Conservation (phyloP, 2,113 vertebrate genomes). For the Scomber colias region DNA sequence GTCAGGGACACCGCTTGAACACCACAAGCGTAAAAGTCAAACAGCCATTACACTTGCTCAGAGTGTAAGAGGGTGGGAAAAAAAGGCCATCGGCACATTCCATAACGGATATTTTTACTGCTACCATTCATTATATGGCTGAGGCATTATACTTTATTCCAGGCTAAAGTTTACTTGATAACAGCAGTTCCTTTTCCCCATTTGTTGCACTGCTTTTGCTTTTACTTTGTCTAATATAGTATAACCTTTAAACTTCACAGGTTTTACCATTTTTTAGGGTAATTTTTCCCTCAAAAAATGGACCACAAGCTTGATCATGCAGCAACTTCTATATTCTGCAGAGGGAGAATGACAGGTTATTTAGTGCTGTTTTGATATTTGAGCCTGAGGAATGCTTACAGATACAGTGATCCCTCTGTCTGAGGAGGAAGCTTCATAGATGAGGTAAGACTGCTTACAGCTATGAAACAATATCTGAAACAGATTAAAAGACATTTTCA, state of each 20-base stretch:
- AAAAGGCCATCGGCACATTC: constrained; percentile 57
- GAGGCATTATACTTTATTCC: background rate
- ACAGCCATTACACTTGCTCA: constrained; percentile 65
- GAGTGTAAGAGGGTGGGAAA: constrained; percentile 10
- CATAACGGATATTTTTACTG: constrained; percentile 60
- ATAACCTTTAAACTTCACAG: constrained; percentile 15
- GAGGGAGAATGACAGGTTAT: constrained; percentile 77
- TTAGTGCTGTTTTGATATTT: constrained; percentile 85
- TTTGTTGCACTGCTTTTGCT: background rate
- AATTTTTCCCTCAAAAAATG: constrained; percentile 22
- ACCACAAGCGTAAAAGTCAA: constrained; percentile 55
- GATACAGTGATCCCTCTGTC: constrained; percentile 79
- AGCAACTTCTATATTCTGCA: constrained; percentile 33
- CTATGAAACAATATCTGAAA: constrained; percentile 87
- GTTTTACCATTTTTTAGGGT: constrained; percentile 17
- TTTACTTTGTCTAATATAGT: too few species aligned
- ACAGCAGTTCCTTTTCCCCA: background rate
- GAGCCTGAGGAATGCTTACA: constrained; percentile 82
- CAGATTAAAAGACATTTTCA: constrained; percentile 85
- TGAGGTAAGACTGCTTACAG: constrained; percentile 86
- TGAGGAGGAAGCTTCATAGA: constrained; percentile 77
- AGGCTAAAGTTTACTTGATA: background rate
- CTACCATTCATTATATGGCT: constrained; percentile 26
- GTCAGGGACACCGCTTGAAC: constrained; percentile 64
- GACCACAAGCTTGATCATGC: constrained; percentile 57